phyloP scores from a whole-genome alignment of 2,888 invertebrate species.

The Oithona nana region DNA sequence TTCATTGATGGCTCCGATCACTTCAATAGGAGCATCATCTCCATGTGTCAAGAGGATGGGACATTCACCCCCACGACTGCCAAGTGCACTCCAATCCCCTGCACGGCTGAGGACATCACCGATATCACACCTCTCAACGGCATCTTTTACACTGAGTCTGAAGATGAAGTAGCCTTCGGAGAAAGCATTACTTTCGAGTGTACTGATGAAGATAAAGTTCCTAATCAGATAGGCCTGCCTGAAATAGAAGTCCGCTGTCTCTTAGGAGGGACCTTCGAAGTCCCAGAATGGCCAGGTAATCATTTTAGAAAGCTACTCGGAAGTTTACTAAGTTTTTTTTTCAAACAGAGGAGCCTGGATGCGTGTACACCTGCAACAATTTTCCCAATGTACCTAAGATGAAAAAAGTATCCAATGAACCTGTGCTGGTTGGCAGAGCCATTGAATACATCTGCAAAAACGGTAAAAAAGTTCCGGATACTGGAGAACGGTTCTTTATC shows the following conservation, averaged over 20 bases:
- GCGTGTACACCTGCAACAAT: neutral
- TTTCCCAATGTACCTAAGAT: conserved; percentile 2
- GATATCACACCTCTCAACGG: neutral
- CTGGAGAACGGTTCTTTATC: neutral
- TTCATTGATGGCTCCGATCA: neutral
- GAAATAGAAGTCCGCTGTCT: neutral
- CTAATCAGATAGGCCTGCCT: neutral
- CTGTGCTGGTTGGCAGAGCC: neutral
- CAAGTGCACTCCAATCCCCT: neutral
- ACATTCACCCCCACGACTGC: neutral
- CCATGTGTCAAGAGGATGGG: neutral
- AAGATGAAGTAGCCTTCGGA: neutral
- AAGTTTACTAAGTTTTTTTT: too few species aligned
- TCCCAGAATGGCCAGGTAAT: neutral
- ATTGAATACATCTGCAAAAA: neutral
- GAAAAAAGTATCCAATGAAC: neutral
- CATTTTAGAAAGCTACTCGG: too few species aligned
- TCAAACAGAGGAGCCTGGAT: neutral
- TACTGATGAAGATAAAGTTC: neutral
- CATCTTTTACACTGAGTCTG: neutral
- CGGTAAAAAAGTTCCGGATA: neutral
- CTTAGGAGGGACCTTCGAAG: neutral
- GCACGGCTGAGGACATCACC: neutral
- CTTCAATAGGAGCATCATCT: neutral
- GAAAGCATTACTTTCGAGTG: neutral